Evolutionary conservation across 2,113 vertebrate species (phyloP).

Genomic region (Gasterosteus nipponicus): DNA sequence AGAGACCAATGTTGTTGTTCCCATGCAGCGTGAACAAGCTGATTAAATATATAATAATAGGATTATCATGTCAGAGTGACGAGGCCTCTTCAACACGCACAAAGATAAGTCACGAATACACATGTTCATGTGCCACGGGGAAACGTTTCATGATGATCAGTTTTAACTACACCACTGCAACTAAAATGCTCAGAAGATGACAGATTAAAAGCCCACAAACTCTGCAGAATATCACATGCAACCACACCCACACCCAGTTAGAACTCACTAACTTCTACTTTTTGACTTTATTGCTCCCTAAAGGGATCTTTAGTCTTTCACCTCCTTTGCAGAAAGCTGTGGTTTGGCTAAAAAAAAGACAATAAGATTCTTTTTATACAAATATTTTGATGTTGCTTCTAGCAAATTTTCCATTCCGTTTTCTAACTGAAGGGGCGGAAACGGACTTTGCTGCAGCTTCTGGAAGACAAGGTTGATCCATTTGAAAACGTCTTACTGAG

Average conservation of each 20-base stretch:
- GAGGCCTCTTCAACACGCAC: not conserved
- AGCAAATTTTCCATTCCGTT: not conserved
- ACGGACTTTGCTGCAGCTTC: constrained; percentile 14
- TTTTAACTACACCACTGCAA: not conserved
- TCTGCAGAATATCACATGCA: not conserved
- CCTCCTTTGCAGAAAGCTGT: not conserved
- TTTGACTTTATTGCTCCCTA: not conserved
- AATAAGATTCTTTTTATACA: not conserved
- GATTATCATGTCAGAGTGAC: constrained; percentile 6
- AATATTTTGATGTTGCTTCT: not conserved
- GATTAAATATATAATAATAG: not conserved
- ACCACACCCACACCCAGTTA: not conserved
- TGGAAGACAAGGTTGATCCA: constrained; percentile 1
- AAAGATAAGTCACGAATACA: constrained; percentile 7
- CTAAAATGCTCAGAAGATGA: not conserved
- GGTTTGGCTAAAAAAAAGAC: not conserved
- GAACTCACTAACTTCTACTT: constrained; percentile 2
- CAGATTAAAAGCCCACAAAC: not conserved
- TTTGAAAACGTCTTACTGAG: constrained; percentile 8
- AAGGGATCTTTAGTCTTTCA: not conserved
- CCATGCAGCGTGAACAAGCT: too few relatives aligned
- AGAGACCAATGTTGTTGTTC: too few relatives aligned
- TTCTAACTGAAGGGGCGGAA: not conserved
- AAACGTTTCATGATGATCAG: not conserved
- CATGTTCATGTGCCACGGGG: not conserved